Evolutionary conservation across 2,888 invertebrate species (phyloP), one percentile per base, ranked within the genome.

Genomic region (Tipula vernalis): DNA sequence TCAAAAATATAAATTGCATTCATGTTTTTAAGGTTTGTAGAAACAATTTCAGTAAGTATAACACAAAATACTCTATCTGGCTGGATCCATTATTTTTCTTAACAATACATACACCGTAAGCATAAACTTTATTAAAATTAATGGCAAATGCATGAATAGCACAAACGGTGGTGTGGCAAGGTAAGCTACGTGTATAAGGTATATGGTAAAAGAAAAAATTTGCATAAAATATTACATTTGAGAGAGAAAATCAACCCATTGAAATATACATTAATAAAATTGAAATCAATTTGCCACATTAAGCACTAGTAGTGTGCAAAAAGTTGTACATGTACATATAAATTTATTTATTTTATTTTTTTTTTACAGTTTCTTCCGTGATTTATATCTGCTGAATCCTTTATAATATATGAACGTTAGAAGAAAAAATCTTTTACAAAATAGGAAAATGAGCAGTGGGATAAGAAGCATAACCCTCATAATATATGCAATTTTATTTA

Each of bases 241-340:
- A 28, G 71, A 71, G 71, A 28, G 71, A 71, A 71, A 71, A 71
- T 71, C 71, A 71, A 71, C 71, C 71, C 71, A 71, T 71, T 71
- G 71, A 71, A 71, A 71, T 71, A 71, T 71, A 71, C 71, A 71
- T 71, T 71, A 71, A 71, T 71, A 71, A 71, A 71, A 71, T 71
- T 71, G 71, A 71, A 71, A 71, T 71, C 71, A 71, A 71, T 71
- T 71, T 71, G 71, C 71, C 71, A 71, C 71, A 71, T 71, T 71
- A 71, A 71, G 71, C 71, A 71, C 71, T 71, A 71, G n/a, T 51
- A 51, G 71, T 71, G 71, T 71, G 71, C 71, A 71, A 28, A 71
- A 71, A 71, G 28, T 71, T 71, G 71, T 71, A 71, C 28, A 28
- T 71, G 28, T 71, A 13, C 28, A 28, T 51, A 51, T 5, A 51